Evolutionary conservation across 2,797 vertebrate species (phyloP), one percentile per base, ranked within the genome.

Genomic region (Pipistrellus pygmaeus): DNA sequence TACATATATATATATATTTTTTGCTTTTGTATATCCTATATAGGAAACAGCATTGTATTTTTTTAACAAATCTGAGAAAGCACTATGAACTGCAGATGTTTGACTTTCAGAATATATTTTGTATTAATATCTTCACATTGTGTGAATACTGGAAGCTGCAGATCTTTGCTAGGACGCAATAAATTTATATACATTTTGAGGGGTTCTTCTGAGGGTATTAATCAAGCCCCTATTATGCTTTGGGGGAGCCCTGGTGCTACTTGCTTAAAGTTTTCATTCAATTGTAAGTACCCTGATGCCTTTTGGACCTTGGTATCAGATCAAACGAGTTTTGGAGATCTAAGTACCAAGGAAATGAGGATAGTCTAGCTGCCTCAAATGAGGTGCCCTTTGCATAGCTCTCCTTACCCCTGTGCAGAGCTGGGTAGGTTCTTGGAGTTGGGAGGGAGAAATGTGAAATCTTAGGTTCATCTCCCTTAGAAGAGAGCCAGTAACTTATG

Each of bases 11-110:
- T 97, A 91, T 44, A 44, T 44, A 44, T 97, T 97, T 98, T 98
- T 98, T 97, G 97, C 97, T 97, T 98, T 98, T 97, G 96, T 98
- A 98, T 97, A 98, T 98, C 97, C 97, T 97, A 97, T 98, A 97
- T 97, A 97, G 98, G 97, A 98, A 97, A 97, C 96, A 96, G 97
- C 97, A 85, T 98, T 98, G 98, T 97, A 98, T 98, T 98, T 98
- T 98, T 97, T 97, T 97, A 97, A 97, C 97, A 96, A 98, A 97
- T 96, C 96, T 95, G 95, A 97, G 96, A 98, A 97, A 97, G 97
- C 97, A 98, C 98, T 97, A 98, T 96, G 96, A 97, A 95, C 77
- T 94, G 96, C 97, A 95, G 95, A 87, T 95, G 88, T 97, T 96
- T 81, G 77, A 95, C 95, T 96, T 97, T 96, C 95, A 96, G 95